phyloP scores from a whole-genome alignment of 2,113 vertebrate genomes.

The Oreochromis spilurus region DNA sequence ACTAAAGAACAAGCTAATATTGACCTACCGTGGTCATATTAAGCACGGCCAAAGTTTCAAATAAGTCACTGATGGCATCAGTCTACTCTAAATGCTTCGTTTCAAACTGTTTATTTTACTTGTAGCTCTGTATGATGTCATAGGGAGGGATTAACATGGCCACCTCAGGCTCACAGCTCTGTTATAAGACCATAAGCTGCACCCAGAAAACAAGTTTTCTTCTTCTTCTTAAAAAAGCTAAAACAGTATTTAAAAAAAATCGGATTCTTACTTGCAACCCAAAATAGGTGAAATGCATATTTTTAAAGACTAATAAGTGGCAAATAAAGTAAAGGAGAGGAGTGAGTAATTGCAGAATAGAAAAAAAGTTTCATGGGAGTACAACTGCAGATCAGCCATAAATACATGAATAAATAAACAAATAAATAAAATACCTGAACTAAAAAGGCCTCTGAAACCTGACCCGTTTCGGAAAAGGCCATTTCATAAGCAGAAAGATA shows the following conservation, averaged over 20 bases:
- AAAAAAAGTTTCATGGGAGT: not conserved
- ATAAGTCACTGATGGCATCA: not conserved
- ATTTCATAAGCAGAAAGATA: not conserved
- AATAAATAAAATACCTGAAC: not conserved
- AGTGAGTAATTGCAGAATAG: not conserved
- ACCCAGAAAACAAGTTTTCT: not conserved
- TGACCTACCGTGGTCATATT: not conserved
- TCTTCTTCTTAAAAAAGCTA: not conserved
- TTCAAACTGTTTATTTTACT: not conserved
- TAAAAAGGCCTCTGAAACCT: not conserved
- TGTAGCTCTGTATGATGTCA: not conserved
- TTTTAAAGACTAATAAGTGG: not conserved
- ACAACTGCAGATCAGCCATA: not conserved
- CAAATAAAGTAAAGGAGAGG: not conserved
- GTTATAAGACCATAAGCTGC: not conserved
- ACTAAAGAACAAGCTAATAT: not conserved
- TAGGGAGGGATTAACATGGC: not conserved
- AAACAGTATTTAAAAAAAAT: not conserved
- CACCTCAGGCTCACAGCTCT: not conserved
- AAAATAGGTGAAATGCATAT: not conserved
- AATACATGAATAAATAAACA: not conserved
- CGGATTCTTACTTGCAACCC: not conserved
- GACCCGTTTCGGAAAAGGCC: not conserved
- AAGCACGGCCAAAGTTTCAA: not conserved
- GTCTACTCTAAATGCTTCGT: not conserved